Evolutionary conservation across 2,113 vertebrate species (phyloP), one percentile per base, ranked within the genome.

Genomic region (Antechinus flavipes): DNA sequence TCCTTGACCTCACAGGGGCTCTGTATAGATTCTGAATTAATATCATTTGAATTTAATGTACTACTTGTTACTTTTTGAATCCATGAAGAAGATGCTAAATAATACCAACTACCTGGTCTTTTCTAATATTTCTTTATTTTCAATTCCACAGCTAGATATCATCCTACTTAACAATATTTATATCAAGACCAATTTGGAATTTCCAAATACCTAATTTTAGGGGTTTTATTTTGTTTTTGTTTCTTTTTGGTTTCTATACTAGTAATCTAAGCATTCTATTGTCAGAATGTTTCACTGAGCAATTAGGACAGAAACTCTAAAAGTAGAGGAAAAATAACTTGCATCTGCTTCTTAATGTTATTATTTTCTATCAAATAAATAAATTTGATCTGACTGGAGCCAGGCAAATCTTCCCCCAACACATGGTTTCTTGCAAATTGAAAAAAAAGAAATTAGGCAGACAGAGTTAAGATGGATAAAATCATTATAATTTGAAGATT

Each of bases 321-420:
- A 96, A 97, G 96, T 91, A 97, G 90, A 98, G 90, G 95, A 96
- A 98, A 97, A 16, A 46, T 96, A 96, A 95, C 91, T 96, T 97
- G 95, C 95, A 98, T 97, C 96, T 98, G 97, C 93, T 49, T 97
- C 52, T 90, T 98, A 97, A 98, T 98, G 93, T 92, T 0, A 16
- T 98, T 97, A 98, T 97, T 98, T 98, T 97, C 94, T 97, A 97
- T 97, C 95, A 98, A 98, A 98, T 98, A 97, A 98, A 98, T 53
- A 97, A 97, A 98, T 98, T 97, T 97, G 95, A 98, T 98, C 98
- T 98, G 96, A 90, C 94, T 95, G 93, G 91, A 98, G 94, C 93
- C 96, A 98, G 96, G 92, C 97, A 95, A 96, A 92, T 95, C 91
- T 95, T 92, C 98, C 10, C 96, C 96, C 97, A 94, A 97, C 53